Base-by-base conservation (phyloP, 2,888 invertebrate genomes). In the Melanostoma mellinum region DNA sequence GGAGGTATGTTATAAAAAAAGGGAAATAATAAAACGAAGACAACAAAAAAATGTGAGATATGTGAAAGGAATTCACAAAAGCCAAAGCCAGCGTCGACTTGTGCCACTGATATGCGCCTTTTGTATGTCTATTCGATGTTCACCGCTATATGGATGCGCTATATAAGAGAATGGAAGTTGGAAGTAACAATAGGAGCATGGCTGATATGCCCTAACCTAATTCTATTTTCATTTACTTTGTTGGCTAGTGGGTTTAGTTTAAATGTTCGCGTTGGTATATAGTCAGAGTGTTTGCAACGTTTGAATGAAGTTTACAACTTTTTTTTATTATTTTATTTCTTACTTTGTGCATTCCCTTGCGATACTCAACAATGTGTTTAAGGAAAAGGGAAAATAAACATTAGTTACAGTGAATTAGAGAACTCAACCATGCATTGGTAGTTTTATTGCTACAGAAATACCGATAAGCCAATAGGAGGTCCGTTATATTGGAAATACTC, bases 1-100 rank as follows among this genome's bases (percentile, higher is more conserved):
- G n/a, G n/a, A 89, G 90, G 84, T 46, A 20, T 56, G 48, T 20
- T 20, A 20, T 20, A 67, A 46, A 20, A 69, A 73, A 58, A 56
- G n/a, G 56, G n/a, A 52, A 44, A 30, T 35, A 42, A 55, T n/a
- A 53, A 50, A 36, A 50, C 1, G 20, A 42, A 42, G 6, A 32
- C 44, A 53, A 6, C 80, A 52, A 38, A 74, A 68, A 71, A 44
- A 40, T 53, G 53, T 77, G 68, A 63, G 60, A 67, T 42, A 76
- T 71, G 67, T 72, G 68, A 53, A 67, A 68, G 58, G 63, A 74
- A 77, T 81, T 72, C 55, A 69, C 76, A 85, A 81, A 76, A 44
- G 65, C 48, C 20, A 20, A 20, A 73, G 42, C 36, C 44, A 30
- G 58, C 63, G 40, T 20, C 20, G 33, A 48, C 33, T 75, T 73